Evolutionary conservation across 2,888 invertebrate species (phyloP).

Genomic region (Neoascia interrupta): DNA sequence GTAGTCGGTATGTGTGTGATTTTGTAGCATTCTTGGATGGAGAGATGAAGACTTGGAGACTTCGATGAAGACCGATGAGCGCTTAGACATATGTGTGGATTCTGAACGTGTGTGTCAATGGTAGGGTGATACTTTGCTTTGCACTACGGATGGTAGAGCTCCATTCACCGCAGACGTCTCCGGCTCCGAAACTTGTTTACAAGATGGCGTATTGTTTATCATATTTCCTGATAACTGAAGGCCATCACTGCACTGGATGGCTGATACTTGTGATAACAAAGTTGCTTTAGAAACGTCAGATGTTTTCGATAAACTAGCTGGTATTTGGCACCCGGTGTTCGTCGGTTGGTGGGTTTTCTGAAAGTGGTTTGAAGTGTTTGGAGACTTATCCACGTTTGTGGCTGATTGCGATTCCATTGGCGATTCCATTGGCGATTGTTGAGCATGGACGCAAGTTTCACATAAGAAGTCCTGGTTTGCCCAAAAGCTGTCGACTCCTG

Average conservation of each 20-base stretch:
- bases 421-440: slow-evolving; percentile 3
- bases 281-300: neutral
- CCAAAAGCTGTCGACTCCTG: slow-evolving; percentile 6
- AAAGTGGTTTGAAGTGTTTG: neutral
- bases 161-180: too few relatives aligned
- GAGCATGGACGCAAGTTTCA: neutral
- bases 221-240: neutral
- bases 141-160: too few relatives aligned
- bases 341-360: too few relatives aligned
- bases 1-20: too few relatives aligned
- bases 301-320: neutral
- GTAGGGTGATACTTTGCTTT: neutral
- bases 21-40: too few relatives aligned
- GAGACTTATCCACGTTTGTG: too few relatives aligned
- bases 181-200: too few relatives aligned
- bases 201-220: neutral
- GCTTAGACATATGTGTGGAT: too few relatives aligned
- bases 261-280: too few relatives aligned
- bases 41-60: too few relatives aligned
- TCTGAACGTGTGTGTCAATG: neutral
- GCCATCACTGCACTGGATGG: neutral
- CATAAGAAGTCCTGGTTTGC: slow-evolving; percentile 1
- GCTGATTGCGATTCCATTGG: too few relatives aligned
- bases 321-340: neutral
- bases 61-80: neutral